Evolutionary conservation across 2,888 invertebrate species (phyloP), one percentile per base, ranked within the genome.

Genomic region (Petrophora chlorosata): DNA sequence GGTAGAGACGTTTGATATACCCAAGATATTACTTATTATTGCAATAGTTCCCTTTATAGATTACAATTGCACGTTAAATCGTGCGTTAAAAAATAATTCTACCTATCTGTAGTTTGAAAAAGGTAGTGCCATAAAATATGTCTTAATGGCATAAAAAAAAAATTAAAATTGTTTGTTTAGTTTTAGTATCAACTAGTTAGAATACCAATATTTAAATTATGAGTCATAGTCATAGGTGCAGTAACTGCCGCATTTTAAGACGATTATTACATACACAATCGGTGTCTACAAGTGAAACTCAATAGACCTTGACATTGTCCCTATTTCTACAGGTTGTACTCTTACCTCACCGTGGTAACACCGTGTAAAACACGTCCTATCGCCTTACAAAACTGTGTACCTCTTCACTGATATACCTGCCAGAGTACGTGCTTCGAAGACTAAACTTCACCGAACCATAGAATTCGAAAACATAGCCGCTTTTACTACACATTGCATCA

Each of bases 241-340:
- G 29, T 5, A 29, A 29, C 15, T 13, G 1, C 1, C 15, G n/a
- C 15, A 10, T 29, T 7, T 16, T 42, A 32, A 38, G 47, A 44
- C 26, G 13, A 39, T 7, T 9, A 36, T 41, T 39, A 30, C 25
- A 35, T 22, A 29, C 28, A 38, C 39, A 53, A 32, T 43, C 7
- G 17, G 8, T 46, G 29, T 45, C 38, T 41, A 30, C 53, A 58
- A 75, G 74, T 78, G 76, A 80, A 81, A 80, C 70, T 71, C 54
- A 57, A 53, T 39, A 54, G 67, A 78, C 84, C 84, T 84, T 84
- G 84, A 83, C 85, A 79, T 79, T 84, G 83, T 72, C 66, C 69
- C 62, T 73, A 63, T 76, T 81, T 75, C 66, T 63, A 61, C 67
- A 66, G 58, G 55, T 64, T 49, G 34, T 14, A 7, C 56, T 42